Base-by-base conservation (phyloP, 2,888 invertebrate genomes). In the Yponomeuta sedellus region DNA sequence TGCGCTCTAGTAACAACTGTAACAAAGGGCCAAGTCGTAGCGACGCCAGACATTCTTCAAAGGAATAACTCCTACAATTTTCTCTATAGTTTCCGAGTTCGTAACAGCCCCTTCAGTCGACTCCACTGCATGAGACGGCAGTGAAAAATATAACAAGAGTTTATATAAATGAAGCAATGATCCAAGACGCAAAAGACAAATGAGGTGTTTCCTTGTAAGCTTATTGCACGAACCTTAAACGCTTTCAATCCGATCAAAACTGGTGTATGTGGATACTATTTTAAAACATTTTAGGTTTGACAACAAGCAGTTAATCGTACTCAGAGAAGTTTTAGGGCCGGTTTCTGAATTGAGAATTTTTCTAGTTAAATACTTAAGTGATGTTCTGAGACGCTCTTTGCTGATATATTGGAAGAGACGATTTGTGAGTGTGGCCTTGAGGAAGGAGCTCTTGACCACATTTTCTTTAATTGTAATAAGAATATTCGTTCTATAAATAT, bases 131-230 rank as follows among this genome's bases (percentile, higher is more conserved):
- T 52, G 44, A 59, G 20, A 59, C 12, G 59, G 59, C 59, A 20
- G 59, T 22, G 59, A 62, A 62, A 34, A 62, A 62, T 62, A 62
- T 19, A 62, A 62, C 34, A 39, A 62, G 62, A 62, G 39, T 39
- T 34, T 19, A 34, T 19, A 62, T 39, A 62, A 62, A 62, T 34
- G 39, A 34, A 62, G 19, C 62, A 19, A 62, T 62, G 62, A 62
- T 39, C 28, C 10, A 11, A 62, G 34, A 64, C 56, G 65, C 64
- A 57, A 64, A 70, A 71, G 72, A 71, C 69, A 71, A 73, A 73
- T 69, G 73, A 67, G 16, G 39, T 71, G 69, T 72, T 75, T 71
- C 73, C 69, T 73, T 72, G 72, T 34, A 69, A 72, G 72, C 70
- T 70, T 72, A 72, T 71, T 74, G 19, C n/a, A 2, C 44, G 44